Conservation (phyloP, 2,888 invertebrate species). For the Acronicta psi region DNA sequence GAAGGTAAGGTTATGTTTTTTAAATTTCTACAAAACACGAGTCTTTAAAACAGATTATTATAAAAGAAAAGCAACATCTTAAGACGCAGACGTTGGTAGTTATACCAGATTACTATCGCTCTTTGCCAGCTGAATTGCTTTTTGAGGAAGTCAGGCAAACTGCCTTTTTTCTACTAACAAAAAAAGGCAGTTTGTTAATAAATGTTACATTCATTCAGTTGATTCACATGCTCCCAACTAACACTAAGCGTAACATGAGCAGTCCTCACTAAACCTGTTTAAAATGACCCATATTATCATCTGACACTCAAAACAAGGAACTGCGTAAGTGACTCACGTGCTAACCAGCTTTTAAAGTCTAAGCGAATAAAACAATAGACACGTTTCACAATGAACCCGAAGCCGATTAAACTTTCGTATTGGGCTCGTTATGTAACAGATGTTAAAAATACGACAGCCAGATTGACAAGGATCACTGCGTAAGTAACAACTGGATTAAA, state of each 20-base stretch:
- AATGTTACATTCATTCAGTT: slow-evolving; percentile 37
- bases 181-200: no score
- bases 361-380: slow-evolving; percentile 63
- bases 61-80: no score
- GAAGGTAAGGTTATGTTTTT: no score
- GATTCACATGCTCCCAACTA: slow-evolving; percentile 34
- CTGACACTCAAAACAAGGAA: slow-evolving; percentile 66
- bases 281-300: slow-evolving; percentile 63
- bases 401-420: slow-evolving; percentile 60
- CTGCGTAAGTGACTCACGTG: slow-evolving; percentile 59
- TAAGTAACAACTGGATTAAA: slow-evolving; percentile 40
- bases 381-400: slow-evolving; percentile 45
- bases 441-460: slow-evolving; percentile 53
- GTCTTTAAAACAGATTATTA: no score
- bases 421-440: slow-evolving; percentile 57
- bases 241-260: slow-evolving; percentile 40
- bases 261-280: slow-evolving; percentile 64
- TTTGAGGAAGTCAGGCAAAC: no score
- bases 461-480: slow-evolving; percentile 48
- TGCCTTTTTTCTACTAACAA: no score
- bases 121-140: no score
- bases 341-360: slow-evolving; percentile 36
- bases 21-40: no score
- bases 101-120: no score
- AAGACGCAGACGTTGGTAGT: no score